These are phyloP conservation scores for Holothuria glaberrima DNA, from an alignment of 35 echinoderm and acorn worm species.

Conservation along the genomic window DNA sequence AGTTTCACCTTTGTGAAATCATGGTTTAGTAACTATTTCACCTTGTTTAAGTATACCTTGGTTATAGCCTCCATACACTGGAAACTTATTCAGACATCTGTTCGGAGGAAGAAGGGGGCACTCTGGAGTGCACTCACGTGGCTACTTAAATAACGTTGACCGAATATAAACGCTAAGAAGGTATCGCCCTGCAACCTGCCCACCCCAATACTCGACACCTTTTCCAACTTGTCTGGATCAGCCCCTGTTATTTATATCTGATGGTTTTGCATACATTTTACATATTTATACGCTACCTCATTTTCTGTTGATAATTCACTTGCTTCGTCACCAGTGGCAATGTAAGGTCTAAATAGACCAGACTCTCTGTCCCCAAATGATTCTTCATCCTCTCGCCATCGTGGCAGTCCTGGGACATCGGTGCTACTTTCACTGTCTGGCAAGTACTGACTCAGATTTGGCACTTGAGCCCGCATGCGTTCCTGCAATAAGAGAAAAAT, in stretches of 20 bases:
- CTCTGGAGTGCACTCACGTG: too few species aligned
- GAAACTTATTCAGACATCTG: too few species aligned
- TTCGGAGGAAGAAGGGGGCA: too few species aligned
- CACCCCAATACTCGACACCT: too few species aligned
- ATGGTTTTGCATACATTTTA: not conserved
- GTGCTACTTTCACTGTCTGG: not conserved
- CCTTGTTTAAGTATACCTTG: too few species aligned
- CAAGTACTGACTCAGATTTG: not conserved
- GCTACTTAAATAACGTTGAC: too few species aligned
- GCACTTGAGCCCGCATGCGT: conserved; percentile 41
- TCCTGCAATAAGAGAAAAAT: conserved; percentile 23
- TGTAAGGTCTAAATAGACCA: conserved; percentile 21
- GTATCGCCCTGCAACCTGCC: too few species aligned
- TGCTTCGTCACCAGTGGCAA: conserved; percentile 35
- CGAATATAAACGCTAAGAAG: too few species aligned
- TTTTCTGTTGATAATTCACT: conserved; percentile 40
- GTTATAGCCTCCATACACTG: too few species aligned
- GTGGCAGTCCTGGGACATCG: not conserved
- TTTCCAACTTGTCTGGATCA: too few species aligned
- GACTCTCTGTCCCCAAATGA: not conserved
- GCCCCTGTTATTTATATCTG: too few species aligned
- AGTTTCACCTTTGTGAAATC: too few species aligned
- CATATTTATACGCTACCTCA: conserved; percentile 26
- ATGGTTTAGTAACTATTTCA: not conserved
- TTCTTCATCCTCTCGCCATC: not conserved